Base-by-base conservation (phyloP, 2,113 vertebrate species). In the Oncorhynchus masou region DNA sequence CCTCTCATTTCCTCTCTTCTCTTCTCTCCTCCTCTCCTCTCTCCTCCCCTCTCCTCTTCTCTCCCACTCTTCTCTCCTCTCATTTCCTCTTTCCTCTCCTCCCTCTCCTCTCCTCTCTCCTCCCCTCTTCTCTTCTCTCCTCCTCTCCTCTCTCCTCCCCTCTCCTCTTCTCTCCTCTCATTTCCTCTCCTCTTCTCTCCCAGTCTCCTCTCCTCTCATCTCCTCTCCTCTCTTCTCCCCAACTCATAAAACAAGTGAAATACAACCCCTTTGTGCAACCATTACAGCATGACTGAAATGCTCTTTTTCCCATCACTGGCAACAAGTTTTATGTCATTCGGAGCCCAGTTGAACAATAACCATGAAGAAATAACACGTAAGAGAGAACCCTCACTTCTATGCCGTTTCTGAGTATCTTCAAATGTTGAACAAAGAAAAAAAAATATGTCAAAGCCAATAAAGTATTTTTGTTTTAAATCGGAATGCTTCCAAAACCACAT, bases 221-320 rank as follows among this genome's bases (percentile, higher is more conserved):
- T 34, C 2, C 19, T 2, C 25, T 27, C 4, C 4, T 31, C 29
- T 74, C 57, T 71, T 79, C 78, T 45, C 2, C 19, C n/a, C 59
- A 9, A 59, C 88, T 83, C 86, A 82, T 89, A 87, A 91, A 90
- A 88, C 68, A 76, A 83, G 84, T 84, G 81, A 88, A 89, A 89
- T 77, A 84, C 80, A 88, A 87, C 78, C 78, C 81, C 77, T 70
- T 89, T 89, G 87, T 85, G 84, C 83, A 90, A 87, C 81, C 83
- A 84, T 87, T 86, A 77, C 72, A 80, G 74, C 79, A 74, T 81
- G 74, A 79, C 62, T 57, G 83, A 78, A 85, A 75, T 74, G 39
- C 65, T 74, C 73, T 86, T 84, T 86, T 84, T 66, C 80, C 73
- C 70, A 16, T 82, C 82, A 54, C 64, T 85, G 88, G 84, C 79